These are phyloP conservation scores for Oreotrochilus melanogaster DNA, from an alignment of 2,113 vertebrate genomes.

Conservation along the genomic window DNA sequence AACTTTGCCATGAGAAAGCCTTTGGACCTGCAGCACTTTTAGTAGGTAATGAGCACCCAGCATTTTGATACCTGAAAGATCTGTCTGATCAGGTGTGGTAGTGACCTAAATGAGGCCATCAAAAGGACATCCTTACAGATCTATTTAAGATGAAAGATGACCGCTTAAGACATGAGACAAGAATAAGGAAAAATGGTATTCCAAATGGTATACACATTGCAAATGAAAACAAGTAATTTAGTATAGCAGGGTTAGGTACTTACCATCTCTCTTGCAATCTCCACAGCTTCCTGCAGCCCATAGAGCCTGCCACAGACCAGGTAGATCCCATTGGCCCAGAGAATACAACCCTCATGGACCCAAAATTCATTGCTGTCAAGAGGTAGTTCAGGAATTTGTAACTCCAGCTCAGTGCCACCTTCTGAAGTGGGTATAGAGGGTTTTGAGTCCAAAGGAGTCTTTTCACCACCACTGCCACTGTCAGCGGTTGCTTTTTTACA, in stretches of 20 bases:
- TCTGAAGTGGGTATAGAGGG: conserved; percentile 83
- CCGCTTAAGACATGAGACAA: not conserved
- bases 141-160: not conserved
- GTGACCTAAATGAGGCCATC: not conserved
- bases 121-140: not conserved
- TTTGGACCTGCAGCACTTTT: not conserved
- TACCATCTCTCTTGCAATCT: conserved; percentile 96
- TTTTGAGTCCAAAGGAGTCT: conserved; percentile 81
- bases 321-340: conserved; percentile 98
- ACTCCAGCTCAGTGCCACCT: conserved; percentile 88
- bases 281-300: conserved; percentile 96
- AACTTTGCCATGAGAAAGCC: fast-evolving
- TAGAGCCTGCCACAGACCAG: conserved; percentile 97
- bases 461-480: conserved; percentile 75
- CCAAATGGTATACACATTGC: not conserved
- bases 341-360: conserved; percentile 97
- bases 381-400: conserved; percentile 98
- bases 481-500: conserved; percentile 86
- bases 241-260: conserved; percentile 68
- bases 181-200: not conserved
- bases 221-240: not conserved
- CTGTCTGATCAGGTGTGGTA: not conserved
- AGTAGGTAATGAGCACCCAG: not conserved
- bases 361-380: conserved; percentile 99
- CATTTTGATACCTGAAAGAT: not conserved